Base-by-base conservation (phyloP, 2,888 invertebrate genomes). In the Amiota minor region DNA sequence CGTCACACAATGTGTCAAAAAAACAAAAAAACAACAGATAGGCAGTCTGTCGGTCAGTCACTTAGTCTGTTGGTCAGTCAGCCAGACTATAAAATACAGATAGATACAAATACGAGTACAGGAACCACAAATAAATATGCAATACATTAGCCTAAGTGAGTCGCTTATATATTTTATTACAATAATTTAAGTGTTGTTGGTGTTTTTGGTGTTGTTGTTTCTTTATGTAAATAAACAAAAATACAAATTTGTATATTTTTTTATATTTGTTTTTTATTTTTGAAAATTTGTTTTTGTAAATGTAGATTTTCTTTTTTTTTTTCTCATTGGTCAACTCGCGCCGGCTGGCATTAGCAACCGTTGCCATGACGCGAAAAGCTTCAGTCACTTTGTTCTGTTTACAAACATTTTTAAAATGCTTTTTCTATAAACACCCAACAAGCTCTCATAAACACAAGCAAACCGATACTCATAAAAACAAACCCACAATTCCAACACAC, bases 1-100 rank as follows among this genome's bases (percentile, higher is more conserved):
- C 74, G 74, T 77, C 77, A 77, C 20, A 49, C 16, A 16, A 47
- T 46, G 18, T 67, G 70, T 16, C 55, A 69, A 69, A 53, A 55
- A 69, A 69, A 69, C 50, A 55, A 69, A 9, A 69, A 20, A 64
- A 50, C 1, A 23, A 1, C 53, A 53, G 53, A 12, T 53, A n/a
- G 53, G 2, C 53, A 53, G 53, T 53, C 53, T 6, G 23, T 53
- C 53, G 53, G 23, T 61, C 61, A 18, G 14, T 62, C 23, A n/a
- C 11, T 35, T 23, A n/a, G n/a, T 62, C 6, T 53, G 12, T 62
- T 23, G 1, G 45, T 62, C 59, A 11, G 9, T 53, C 53, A 9
- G 35, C 16, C 64, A 23, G 16, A 35, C 53, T 9, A 23, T 20
- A 16, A 59, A 20, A 59, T 59, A 59, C 59, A 59, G 9, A 59